Base-by-base conservation (phyloP, 2,888 invertebrate genomes). In the Ommatoiulus sabulosus region DNA sequence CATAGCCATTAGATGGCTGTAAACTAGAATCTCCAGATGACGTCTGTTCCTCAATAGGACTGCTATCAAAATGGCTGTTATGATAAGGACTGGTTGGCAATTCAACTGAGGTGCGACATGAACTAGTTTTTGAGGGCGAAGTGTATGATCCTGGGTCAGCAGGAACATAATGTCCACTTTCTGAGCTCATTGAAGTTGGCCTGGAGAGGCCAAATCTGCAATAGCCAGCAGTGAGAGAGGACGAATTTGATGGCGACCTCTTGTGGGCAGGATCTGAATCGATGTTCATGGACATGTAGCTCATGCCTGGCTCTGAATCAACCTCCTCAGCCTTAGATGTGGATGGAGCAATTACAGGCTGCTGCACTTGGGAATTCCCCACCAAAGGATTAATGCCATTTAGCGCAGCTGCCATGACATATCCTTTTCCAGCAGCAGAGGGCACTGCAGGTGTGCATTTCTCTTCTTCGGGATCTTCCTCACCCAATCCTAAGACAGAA, bases 161-260 rank as follows among this genome's bases (percentile, higher is more conserved):
- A 3, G 46, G 35, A 44, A 88, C 84, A 44, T 88, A 88, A 8
- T 88, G 80, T 35, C 84, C 88, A 35, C 17, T 87, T 24, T 88
- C 88, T 17, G 88, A 88, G 48, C 88, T 43, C 44, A 84, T 35
- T 44, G 88, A 88, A 3, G 88, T 88, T 10, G 88, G 88, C 35
- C 88, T 80, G 24, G 88, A 88, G 17, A 88, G 46, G 35, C 44
- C 88, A 12, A 88, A 35, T 46, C 84, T 15, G 48, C 88, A 84
- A 84, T 88, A 88, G 24, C 88, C 88, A 0, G 88, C 46, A 2
- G 88, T 88, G 5, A 88, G 35, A 43, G 88, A 88, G 44, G 84
- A 84, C n/a, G 88, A 24, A 48, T 84, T 88, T 5, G 88, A 88
- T 12, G 88, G 88, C 44, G 88, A 88, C 35, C 88, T 15, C 84